A percentile compares a stretch with the other conserved stretches of the same genome.
These are phyloP conservation scores for Paratilapia polleni DNA, from an alignment of 2,113 vertebrate species.

Conservation along the genomic window DNA sequence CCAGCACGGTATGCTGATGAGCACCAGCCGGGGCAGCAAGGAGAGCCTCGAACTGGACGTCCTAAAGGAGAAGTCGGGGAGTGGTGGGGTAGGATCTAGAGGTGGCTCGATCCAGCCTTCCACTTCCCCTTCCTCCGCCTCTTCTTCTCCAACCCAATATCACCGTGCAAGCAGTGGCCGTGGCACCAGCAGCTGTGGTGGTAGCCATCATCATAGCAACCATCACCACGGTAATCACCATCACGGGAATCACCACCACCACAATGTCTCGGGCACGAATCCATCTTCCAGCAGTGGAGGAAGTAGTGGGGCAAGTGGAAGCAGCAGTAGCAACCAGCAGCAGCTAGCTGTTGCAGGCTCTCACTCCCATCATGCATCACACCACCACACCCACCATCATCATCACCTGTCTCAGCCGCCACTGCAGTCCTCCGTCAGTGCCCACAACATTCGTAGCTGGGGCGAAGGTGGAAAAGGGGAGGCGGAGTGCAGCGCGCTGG, in stretches of 20 bases:
- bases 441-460: slow-evolving; percentile 84
- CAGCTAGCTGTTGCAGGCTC: slow-evolving; percentile 37
- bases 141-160: slow-evolving; percentile 76
- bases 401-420: slow-evolving; percentile 81
- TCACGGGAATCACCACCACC: slow-evolving; percentile 78
- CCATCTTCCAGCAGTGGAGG: slow-evolving; percentile 45
- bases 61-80: slow-evolving; percentile 83
- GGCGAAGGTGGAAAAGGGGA: slow-evolving; percentile 82
- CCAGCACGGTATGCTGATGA: slow-evolving; percentile 89
- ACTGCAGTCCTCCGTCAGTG: slow-evolving; percentile 83
- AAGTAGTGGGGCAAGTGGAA: slow-evolving; percentile 39
- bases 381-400: slow-evolving; percentile 75
- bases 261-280: slow-evolving; percentile 24
- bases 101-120: slow-evolving; percentile 68
- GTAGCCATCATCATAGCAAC: slow-evolving; percentile 57
- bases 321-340: slow-evolving; percentile 50
- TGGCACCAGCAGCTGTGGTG: slow-evolving; percentile 34
- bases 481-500: slow-evolving; percentile 83
- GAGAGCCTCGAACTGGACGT: slow-evolving; percentile 92
- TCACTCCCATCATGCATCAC: slow-evolving; percentile 66
- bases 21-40: slow-evolving; percentile 80
- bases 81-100: slow-evolving; percentile 64
- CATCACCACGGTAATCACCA: slow-evolving; percentile 78
- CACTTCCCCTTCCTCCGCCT: slow-evolving; percentile 71
- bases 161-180: slow-evolving; percentile 61